These are phyloP conservation scores for Eurytoma californica DNA, from an alignment of 2,888 invertebrate species.

Conservation along the genomic window DNA sequence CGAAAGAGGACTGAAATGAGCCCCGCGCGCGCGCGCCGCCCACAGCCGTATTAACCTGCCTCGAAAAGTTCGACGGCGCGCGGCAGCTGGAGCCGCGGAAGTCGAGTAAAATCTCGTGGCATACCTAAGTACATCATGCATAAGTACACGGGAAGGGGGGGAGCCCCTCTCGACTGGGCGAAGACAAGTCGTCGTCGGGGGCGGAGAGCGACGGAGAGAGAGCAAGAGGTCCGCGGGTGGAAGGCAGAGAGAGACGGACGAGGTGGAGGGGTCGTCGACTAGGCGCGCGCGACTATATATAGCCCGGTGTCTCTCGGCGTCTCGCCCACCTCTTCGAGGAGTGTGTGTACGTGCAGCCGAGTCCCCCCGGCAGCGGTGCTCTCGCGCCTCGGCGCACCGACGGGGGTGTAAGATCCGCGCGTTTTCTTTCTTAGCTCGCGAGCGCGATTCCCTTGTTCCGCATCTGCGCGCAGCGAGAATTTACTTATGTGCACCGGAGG, in stretches of 20 bases:
- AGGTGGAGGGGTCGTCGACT: conserved; percentile 39
- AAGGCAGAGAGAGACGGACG: conserved; percentile 1
- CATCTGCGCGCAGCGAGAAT: not conserved
- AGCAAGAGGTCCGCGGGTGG: conserved; percentile 22
- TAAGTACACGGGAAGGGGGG: conserved; percentile 16
- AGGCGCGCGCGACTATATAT: conserved; percentile 33
- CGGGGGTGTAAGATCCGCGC: not conserved
- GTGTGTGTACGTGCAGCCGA: too few relatives aligned
- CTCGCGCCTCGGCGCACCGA: not conserved
- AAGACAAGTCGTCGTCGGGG: conserved; percentile 31
- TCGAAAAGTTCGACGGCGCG: not conserved
- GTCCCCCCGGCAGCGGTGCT: not conserved
- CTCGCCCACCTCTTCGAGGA: conserved; percentile 31
- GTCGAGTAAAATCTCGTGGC: conserved; percentile 11
- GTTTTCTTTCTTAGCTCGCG: conserved; percentile 1
- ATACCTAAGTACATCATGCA: conserved; percentile 19
- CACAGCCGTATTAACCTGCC: not conserved
- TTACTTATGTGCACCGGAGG: conserved; percentile 27
- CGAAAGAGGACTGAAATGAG: not conserved
- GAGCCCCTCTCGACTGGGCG: conserved; percentile 8
- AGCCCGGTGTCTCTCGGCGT: conserved; percentile 1
- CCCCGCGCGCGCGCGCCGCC: not conserved
- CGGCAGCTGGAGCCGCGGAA: not conserved
- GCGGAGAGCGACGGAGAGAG: conserved; percentile 17
- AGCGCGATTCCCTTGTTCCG: not conserved